Percentiles rank a stretch among this genome's conserved stretches.
phyloP scores from a whole-genome alignment of 2,888 invertebrate genomes.

The Thera obeliscata region DNA sequence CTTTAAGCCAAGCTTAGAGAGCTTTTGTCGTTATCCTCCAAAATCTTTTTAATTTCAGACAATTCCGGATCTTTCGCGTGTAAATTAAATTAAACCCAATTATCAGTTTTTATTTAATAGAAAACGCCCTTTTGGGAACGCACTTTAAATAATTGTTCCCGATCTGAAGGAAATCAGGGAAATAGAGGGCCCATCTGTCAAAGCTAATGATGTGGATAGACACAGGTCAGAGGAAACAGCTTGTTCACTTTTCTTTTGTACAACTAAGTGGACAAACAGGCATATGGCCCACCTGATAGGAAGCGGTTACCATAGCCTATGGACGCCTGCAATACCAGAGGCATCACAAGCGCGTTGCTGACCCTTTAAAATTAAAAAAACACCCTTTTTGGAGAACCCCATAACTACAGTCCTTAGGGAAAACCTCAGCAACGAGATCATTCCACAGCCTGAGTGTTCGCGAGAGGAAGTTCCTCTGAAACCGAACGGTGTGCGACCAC shows the following conservation, averaged over 20 bases:
- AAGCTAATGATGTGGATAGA: constrained; percentile 22
- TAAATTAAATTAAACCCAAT: not conserved
- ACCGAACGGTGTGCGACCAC: no score
- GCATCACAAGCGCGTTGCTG: no score
- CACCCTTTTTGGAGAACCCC: no score
- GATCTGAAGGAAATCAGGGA: constrained; percentile 35
- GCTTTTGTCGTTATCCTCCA: not conserved
- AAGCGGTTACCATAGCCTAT: no score
- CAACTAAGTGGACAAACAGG: no score
- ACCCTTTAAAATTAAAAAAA: no score
- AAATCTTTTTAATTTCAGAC: not conserved
- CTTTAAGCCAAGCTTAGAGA: not conserved
- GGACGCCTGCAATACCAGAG: no score
- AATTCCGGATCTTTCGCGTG: not conserved
- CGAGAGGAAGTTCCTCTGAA: no score
- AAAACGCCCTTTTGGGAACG: constrained; percentile 9
- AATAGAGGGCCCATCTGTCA: constrained; percentile 21
- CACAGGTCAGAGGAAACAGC: constrained; percentile 7
- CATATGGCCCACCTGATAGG: no score
- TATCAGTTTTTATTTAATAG: not conserved
- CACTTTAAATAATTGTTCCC: constrained; percentile 39
- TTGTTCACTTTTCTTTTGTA: not conserved
- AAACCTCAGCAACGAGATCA: no score
- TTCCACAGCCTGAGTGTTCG: no score
- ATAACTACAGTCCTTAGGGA: no score